Evolutionary conservation across 2,888 invertebrate species (phyloP), one percentile per base, ranked within the genome.

Genomic region (Alloplasta piceator): DNA sequence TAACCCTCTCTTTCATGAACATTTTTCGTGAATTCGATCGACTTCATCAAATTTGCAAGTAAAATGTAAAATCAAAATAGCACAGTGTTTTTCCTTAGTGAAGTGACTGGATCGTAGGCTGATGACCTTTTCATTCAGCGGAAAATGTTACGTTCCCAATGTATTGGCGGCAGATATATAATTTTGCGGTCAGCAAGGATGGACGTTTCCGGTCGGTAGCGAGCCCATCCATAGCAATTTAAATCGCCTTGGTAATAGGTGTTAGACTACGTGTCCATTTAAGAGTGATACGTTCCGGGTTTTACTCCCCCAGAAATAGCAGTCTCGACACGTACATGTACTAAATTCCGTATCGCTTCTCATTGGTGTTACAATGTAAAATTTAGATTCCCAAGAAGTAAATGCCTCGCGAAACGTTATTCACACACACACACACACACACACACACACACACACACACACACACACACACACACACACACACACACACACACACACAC

Each of bases 241-340:
- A 73, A 73, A 61, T 67, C 61, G 55, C 12, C n/a, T 16, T 38
- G 61, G 72, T 78, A 73, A 78, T 67, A 63, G 72, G 67, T 67
- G 78, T 73, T 43, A 39, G 67, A 63, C 61, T 78, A 78, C 72
- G 67, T 78, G 78, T 72, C 72, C 55, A 67, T 78, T 78, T 67
- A 67, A 78, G 78, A 78, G 61, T 73, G 67, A 73, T 72, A 12
- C 67, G 14, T 61, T 46, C 63, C 39, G 16, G 48, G 67, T 73
- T 73, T 63, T 55, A 55, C 61, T 48, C 67, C 3, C 4, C 26
- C 36, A n/a, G 52, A 61, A 36, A 71, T 36, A 39, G 10, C 38
- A 60, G 46, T 72, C 72, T 46, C 41, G 12, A 43, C 78, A 73
- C 78, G 78, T 78, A 66, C 39, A 6, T 26, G 48, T 73, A 61